Evolutionary conservation across 2,113 vertebrate species (phyloP), one percentile per base, ranked within the genome.

Genomic region (Scatophagus argus): DNA sequence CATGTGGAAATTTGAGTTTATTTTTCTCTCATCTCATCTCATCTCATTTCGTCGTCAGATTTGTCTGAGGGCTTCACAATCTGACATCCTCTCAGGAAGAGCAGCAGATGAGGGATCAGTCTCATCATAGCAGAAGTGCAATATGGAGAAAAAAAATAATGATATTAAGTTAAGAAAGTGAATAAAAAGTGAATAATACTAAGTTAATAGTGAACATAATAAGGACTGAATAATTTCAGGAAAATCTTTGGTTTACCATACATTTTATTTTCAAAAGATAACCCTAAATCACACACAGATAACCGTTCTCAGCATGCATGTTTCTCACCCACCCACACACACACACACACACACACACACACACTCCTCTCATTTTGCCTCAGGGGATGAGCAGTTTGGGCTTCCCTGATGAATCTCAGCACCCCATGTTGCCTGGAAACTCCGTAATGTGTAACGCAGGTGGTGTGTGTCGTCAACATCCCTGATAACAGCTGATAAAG

Each of bases 341-440:
- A n/a, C n/a, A n/a, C n/a, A n/a, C n/a, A n/a, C n/a, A n/a, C n/a
- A n/a, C n/a, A n/a, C n/a, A n/a, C n/a, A n/a, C n/a, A 79, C 59
- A 31, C 70, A 54, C 68, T 55, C 52, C 75, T 70, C 43, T 82
- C 56, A 7, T 14, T 77, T 84, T 81, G 59, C 87, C 79, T 83
- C 23, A 32, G 79, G 83, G 70, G 59, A 85, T 29, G 16, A 65
- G 66, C 75, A 77, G 68, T 54, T 68, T 54, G 60, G 59, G 62
- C 78, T 73, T 86, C 85, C 85, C 89, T 83, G 49, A 76, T 83
- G 55, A 72, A 38, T 73, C 65, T 52, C 56, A 76, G 61, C 8
- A 8, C 72, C 81, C 63, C 52, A 70, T 78, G 93, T 94, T 93
- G 80, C 93, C 67, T 21, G 34, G 93, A 84, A 93, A 93, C 91